Conservation (phyloP, 2,797 vertebrate species). For the Simalia tracyae region DNA sequence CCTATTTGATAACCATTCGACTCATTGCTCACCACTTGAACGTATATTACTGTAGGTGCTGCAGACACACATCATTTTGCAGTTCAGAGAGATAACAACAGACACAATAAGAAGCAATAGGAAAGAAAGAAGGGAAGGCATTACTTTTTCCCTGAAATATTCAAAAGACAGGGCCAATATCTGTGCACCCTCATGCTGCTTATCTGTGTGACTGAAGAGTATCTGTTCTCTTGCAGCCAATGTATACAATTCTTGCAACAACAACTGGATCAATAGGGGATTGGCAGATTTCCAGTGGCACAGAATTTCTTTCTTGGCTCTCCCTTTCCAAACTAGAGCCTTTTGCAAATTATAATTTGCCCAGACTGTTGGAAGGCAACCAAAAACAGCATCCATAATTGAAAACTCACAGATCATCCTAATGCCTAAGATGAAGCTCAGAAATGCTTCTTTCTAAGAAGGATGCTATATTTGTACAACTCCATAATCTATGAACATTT, state of each 20-base stretch:
- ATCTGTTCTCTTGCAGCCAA: background rate
- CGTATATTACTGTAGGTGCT: background rate
- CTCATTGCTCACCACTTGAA: background rate
- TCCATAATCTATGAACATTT: background rate
- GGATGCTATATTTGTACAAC: background rate
- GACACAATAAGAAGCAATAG: background rate
- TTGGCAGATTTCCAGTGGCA: background rate
- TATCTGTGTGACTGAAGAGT: background rate
- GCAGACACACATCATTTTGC: background rate
- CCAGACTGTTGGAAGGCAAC: background rate
- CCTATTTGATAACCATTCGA: background rate
- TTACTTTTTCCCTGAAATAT: background rate
- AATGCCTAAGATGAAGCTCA: background rate
- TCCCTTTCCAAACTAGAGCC: background rate
- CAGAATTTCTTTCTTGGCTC: background rate
- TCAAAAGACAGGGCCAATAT: background rate
- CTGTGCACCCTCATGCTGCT: background rate
- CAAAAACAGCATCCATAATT: constrained; percentile 8
- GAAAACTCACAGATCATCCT: background rate
- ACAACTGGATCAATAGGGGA: background rate
- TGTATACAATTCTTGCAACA: background rate
- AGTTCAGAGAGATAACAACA: background rate
- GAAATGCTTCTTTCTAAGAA: background rate
- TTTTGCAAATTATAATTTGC: background rate
- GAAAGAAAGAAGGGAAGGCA: background rate